A percentile compares a stretch with the other conserved stretches of the same genome.
These are phyloP conservation scores for Lasiurus cinereus DNA, from an alignment of 2,113 vertebrate species.

Conservation along the genomic window DNA sequence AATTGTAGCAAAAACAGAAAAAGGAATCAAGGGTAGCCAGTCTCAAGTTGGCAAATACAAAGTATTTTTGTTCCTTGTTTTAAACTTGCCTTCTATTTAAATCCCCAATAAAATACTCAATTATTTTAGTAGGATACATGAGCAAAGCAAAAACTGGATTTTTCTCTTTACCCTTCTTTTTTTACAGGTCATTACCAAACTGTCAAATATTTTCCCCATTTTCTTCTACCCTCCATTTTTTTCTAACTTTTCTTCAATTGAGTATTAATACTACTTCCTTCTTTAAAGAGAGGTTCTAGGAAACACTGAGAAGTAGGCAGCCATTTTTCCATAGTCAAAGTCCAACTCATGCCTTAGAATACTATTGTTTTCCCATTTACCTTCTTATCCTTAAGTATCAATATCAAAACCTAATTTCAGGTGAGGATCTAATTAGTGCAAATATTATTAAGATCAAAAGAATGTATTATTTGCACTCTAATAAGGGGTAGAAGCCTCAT, in stretches of 20 bases:
- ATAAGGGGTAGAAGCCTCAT: not conserved
- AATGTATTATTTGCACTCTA: not conserved
- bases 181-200: not conserved
- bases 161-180: not conserved
- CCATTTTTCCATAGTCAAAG: not conserved
- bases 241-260: not conserved
- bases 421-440: not conserved
- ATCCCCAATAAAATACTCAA: not conserved
- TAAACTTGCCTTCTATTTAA: slow-evolving; percentile 30
- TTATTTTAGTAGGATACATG: not conserved
- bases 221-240: not conserved
- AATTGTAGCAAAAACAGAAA: not conserved
- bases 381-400: not conserved
- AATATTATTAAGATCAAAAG: not conserved
- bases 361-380: not conserved
- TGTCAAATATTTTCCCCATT: not conserved
- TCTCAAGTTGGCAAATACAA: not conserved
- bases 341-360: not conserved
- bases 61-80: not conserved
- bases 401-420: not conserved
- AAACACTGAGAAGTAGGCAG: not conserved
- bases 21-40: not conserved
- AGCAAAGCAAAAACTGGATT: not conserved
- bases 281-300: not conserved
- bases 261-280: not conserved